phyloP scores from a whole-genome alignment of 2,888 invertebrate species.

The Mechanitis mazaeus region DNA sequence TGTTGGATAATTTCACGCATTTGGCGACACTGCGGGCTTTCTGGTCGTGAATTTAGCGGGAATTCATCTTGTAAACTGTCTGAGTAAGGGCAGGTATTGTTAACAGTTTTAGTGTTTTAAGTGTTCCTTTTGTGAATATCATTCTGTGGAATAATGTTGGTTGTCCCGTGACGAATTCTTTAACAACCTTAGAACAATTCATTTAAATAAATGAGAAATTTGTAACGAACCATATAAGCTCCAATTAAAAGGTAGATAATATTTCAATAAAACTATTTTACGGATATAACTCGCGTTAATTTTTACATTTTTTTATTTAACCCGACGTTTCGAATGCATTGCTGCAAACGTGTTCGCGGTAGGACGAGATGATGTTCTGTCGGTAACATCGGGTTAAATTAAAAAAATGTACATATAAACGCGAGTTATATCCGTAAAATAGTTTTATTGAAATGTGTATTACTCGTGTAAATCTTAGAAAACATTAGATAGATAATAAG shows the following conservation, averaged over 20 bases:
- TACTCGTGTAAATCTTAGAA: too few relatives aligned
- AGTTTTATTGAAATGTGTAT: too few relatives aligned
- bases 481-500: too few relatives aligned
- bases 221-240: background rate
- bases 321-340: too few relatives aligned
- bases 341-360: too few relatives aligned
- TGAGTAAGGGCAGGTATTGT: conserved; percentile 44
- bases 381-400: too few relatives aligned
- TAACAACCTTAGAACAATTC: conserved; percentile 18
- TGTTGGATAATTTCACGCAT: conserved; percentile 73
- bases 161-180: conserved; percentile 31
- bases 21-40: conserved; percentile 69
- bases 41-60: conserved; percentile 60
- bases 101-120: conserved; percentile 39
- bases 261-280: background rate
- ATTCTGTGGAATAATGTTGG: conserved; percentile 27
- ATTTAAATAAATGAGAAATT: conserved; percentile 9
- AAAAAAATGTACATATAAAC: too few relatives aligned
- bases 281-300: too few relatives aligned
- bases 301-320: too few relatives aligned
- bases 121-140: conserved; percentile 30
- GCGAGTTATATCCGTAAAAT: too few relatives aligned
- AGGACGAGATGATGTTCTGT: too few relatives aligned
- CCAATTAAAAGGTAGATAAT: background rate
- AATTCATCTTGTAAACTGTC: conserved; percentile 45